Evolutionary conservation across 2,797 vertebrate genomes (phyloP), one percentile per base, ranked within the genome.

Genomic region (Chiloscyllium punctatum): DNA sequence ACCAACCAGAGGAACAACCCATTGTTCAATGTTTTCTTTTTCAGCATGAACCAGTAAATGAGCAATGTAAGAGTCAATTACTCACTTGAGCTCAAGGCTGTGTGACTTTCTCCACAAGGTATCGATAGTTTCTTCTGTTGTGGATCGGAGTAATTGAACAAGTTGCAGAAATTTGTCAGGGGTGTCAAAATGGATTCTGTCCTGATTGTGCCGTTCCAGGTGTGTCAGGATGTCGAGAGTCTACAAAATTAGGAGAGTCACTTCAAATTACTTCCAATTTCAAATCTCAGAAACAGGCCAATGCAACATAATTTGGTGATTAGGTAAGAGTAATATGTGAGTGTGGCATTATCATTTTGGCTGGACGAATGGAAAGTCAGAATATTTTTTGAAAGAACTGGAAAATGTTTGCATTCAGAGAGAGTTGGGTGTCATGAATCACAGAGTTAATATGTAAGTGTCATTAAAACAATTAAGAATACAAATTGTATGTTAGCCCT

Each of bases 141-240:
- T 95, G 42, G 96, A 87, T 66, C 97, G 97, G 86, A 98, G 97
- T 53, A 99, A 97, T n/a, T 98, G 98, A 95, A 97, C 97, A 0
- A 98, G 96, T 95, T 98, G 97, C 33, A 98, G 96, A 42, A 97
- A 96, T 2, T 98, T 97, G 57, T 98, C 96, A 0, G 97, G 97
- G 23, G 97, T 97, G n/a, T 97, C 95, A 0, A 96, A 97, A 2
- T 98, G 97, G 95, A 98, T 96, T n/a, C 97, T 96, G 42, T 98
- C 96, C 21, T 96, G 97, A 90, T 98, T 98, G 13, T 96, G 97
- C 95, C 97, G 96, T 74, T 98, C 97, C 97, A 99, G 96, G 57
- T 96, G 97, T 48, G 98, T 98, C 95, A 99, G 96, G 33, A 98
- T 95, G 95, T 98, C 97, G 0, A 96, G 30, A 96, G 98, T 97